Percentiles rank a stretch among this genome's conserved stretches.
Evolutionary conservation across 2,888 invertebrate species (phyloP).

Genomic region (Sinotaia quadrata): DNA sequence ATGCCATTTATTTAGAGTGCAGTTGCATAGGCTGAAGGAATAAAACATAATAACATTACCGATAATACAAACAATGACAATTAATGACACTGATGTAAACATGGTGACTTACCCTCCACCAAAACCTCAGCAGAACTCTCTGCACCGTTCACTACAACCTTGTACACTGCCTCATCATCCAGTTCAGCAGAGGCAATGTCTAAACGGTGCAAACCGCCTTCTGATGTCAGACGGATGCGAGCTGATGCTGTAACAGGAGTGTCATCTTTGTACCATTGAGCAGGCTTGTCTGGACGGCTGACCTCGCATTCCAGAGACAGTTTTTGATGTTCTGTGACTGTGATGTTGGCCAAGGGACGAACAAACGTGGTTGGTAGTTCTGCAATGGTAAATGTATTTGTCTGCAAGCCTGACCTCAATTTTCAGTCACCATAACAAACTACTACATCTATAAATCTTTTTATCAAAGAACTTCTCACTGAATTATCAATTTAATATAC

Average conservation of each 20-base stretch:
- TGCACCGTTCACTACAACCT: constrained; percentile 80
- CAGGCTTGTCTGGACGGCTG: constrained; percentile 59
- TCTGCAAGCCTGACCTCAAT: too few relatives aligned
- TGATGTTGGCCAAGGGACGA: constrained; percentile 60
- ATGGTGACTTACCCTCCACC: constrained; percentile 80
- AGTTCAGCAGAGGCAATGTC: constrained; percentile 54
- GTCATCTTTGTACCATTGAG: constrained; percentile 67
- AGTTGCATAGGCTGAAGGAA: too few relatives aligned
- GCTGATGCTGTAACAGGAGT: constrained; percentile 88
- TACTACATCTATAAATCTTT: too few relatives aligned
- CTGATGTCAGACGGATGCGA: constrained; percentile 83
- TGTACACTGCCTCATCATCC: constrained; percentile 82
- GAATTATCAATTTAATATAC: too few relatives aligned
- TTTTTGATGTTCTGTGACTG: constrained; percentile 62
- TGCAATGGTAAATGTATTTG: constrained; percentile 33
- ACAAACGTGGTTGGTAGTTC: constrained; percentile 59
- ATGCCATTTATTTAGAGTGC: too few relatives aligned
- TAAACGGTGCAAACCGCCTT: constrained; percentile 54
- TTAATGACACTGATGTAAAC: too few relatives aligned
- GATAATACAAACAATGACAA: too few relatives aligned
- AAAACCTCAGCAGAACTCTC: constrained; percentile 82
- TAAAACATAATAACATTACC: too few relatives aligned
- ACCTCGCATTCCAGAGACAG: constrained; percentile 64
- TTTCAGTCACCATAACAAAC: too few relatives aligned
- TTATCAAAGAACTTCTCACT: too few relatives aligned